Evolutionary conservation across 2,888 invertebrate genomes (phyloP).

Genomic region (Cremastinae sp.): DNA sequence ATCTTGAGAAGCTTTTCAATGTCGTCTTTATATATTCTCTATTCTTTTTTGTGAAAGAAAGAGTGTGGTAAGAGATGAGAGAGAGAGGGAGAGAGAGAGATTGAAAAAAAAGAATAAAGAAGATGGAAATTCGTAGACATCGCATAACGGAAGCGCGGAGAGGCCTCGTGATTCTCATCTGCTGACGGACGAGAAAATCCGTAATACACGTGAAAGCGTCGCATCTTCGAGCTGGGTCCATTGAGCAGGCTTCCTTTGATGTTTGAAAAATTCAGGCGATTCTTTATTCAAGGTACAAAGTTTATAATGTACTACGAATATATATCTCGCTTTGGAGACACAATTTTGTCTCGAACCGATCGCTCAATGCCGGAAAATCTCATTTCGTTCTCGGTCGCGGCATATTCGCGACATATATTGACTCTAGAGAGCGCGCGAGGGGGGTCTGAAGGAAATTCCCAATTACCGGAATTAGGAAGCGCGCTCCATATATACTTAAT

Average conservation of each 20-base stretch:
- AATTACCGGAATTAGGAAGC: slow-evolving; percentile 71
- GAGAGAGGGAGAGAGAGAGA: background rate
- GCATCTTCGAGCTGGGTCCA: slow-evolving; percentile 53
- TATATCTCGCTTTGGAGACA: slow-evolving; percentile 14
- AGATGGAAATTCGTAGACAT: background rate
- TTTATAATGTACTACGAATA: background rate
- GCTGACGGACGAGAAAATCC: slow-evolving; percentile 48
- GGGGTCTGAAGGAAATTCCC: slow-evolving; percentile 75
- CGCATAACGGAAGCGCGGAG: slow-evolving; percentile 24
- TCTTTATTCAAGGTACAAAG: slow-evolving; percentile 52
- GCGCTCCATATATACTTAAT: slow-evolving; percentile 45
- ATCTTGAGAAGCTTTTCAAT: no score
- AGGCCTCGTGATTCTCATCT: slow-evolving; percentile 45
- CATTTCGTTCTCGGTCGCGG: slow-evolving; percentile 60
- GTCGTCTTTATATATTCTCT: no score
- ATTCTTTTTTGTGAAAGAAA: no score
- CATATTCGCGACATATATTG: slow-evolving; percentile 6
- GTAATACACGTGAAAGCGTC: slow-evolving; percentile 56
- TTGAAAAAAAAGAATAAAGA: slow-evolving; percentile 32
- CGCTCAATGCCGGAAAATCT: slow-evolving; percentile 61
- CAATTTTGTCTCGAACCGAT: slow-evolving; percentile 34
- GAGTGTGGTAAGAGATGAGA: background rate
- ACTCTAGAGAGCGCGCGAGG: slow-evolving; percentile 22
- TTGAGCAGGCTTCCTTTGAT: slow-evolving; percentile 63
- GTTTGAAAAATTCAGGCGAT: slow-evolving; percentile 49